Percentiles rank a stretch among this genome's conserved stretches.
Evolutionary conservation across 2,888 invertebrate species (phyloP).

Genomic region (Bhutanitis thaidina): DNA sequence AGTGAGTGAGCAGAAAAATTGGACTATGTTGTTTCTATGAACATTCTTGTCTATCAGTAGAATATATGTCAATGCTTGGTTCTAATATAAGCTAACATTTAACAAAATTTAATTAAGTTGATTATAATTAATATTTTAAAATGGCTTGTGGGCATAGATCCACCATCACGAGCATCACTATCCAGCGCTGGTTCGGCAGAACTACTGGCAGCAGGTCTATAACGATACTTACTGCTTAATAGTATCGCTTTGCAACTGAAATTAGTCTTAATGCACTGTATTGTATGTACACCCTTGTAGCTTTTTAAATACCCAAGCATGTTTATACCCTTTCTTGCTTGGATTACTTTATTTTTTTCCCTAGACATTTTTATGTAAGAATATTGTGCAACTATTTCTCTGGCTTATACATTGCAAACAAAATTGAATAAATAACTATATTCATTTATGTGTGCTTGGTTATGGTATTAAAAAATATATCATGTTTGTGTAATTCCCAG

Average conservation of each 20-base stretch:
- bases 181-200: slow-evolving; percentile 77
- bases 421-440: too few relatives aligned
- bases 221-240: slow-evolving; percentile 51
- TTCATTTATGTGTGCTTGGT: too few relatives aligned
- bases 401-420: slow-evolving; percentile 10
- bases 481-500: too few relatives aligned
- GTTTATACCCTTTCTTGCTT: slow-evolving; percentile 29
- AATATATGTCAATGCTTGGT: too few relatives aligned
- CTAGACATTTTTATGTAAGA: slow-evolving; percentile 1
- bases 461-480: too few relatives aligned
- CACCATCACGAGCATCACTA: slow-evolving; percentile 80
- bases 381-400: slow-evolving; percentile 4
- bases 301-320: slow-evolving; percentile 41
- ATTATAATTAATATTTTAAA: slow-evolving; percentile 3
- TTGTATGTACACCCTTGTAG: slow-evolving; percentile 27
- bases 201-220: slow-evolving; percentile 84
- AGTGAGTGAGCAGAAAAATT: too few relatives aligned
- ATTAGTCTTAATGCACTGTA: slow-evolving; percentile 31
- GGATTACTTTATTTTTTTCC: slow-evolving; percentile 17
- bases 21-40: too few relatives aligned
- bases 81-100: too few relatives aligned
- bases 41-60: too few relatives aligned
- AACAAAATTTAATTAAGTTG: too few relatives aligned
- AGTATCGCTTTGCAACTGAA: slow-evolving; percentile 27
- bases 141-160: slow-evolving; percentile 63